Evolutionary conservation across 37 sponge, comb jelly and placozoan genomes (phyloP), one percentile per base, ranked within the genome.

Genomic region (Hexactinellida sp.): DNA sequence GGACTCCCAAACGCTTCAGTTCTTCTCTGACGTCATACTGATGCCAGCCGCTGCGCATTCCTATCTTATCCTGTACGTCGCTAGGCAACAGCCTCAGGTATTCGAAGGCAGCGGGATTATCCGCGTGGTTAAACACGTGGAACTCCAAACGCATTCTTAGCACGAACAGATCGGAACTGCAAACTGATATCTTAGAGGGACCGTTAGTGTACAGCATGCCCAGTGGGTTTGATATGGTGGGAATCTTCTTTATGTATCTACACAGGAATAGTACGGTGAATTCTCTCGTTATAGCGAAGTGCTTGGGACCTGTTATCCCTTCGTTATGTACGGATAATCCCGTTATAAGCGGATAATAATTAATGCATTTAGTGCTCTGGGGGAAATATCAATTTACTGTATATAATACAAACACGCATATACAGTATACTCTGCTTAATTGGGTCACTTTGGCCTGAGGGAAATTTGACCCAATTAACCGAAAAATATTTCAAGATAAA

Each of bases 81-180:
- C 30, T 63, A n/a, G 76, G 76, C 76, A 63, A n/a, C 28, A 25
- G 21, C 90, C 82, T 90, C 38, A 87, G 38, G 47, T 88, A 92
- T 23, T 36, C 9, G 36, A 54, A 85, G 3, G 90, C 93, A 9
- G 93, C 89, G 24, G 93, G 89, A 24, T 87, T 85, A 86, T 84
- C 86, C 0, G 85, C 87, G 84, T 76, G 54, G 39, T 92, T 92
- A 19, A 39, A 28, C 36, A 89, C 85, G 38, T 90, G 39, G 35
- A 87, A 38, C 54, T 88, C 86, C 37, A 92, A 54, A n/a, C 90
- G 76, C 5, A 28, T 32, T 23, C 34, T 63, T 1, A 63, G 76
- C 3, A 63, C 30, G 34, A 7, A 23, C 5, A 63, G 76, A n/a
- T 63, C 76, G 25, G 76, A 47, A 16, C 52, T 47, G 16, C 52